Conservation (phyloP, 1,140 invertebrate species). For the Rhynchophorus ferrugineus region DNA sequence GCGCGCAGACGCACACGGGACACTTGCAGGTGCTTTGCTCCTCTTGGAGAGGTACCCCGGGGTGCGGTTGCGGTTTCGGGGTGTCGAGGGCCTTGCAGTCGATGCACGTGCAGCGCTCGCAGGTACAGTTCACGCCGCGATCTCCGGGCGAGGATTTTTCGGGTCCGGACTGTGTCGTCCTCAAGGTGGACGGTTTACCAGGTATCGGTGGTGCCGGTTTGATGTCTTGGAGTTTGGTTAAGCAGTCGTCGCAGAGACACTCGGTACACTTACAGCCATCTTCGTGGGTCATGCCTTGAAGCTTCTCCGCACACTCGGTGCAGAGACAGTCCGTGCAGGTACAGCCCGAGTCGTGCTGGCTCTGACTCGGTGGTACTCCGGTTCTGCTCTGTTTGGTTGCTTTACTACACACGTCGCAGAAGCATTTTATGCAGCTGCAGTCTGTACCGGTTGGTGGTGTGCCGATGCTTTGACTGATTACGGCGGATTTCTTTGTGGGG, state of each 20-base stretch:
- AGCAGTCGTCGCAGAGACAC: constrained; percentile 19
- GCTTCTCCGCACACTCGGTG: not conserved
- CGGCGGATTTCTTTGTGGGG: not conserved
- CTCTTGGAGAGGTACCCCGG: too few relatives aligned
- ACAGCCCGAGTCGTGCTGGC: not conserved
- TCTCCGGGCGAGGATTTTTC: not conserved
- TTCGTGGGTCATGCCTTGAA: not conserved
- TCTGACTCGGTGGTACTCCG: not conserved
- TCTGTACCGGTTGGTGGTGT: not conserved
- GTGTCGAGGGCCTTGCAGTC: constrained; percentile 12
- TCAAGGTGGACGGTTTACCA: too few relatives aligned
- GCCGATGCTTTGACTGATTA: too few relatives aligned
- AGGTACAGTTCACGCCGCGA: constrained; percentile 14
- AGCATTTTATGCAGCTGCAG: constrained; percentile 10
- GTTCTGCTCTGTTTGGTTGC: not conserved
- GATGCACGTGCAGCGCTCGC: constrained; percentile 16
- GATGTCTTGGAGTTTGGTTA: too few relatives aligned
- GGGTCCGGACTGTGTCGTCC: too few relatives aligned
- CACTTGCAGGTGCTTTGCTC: constrained; percentile 3
- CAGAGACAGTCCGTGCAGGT: constrained; percentile 3
- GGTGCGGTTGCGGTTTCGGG: not conserved
- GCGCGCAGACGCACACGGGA: not conserved
- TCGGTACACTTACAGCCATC: constrained; percentile 3
- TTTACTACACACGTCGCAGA: constrained; percentile 7
- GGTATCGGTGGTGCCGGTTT: too few relatives aligned